Base-by-base conservation (phyloP, 2,797 vertebrate genomes). In the Sphenodon punctatus region DNA sequence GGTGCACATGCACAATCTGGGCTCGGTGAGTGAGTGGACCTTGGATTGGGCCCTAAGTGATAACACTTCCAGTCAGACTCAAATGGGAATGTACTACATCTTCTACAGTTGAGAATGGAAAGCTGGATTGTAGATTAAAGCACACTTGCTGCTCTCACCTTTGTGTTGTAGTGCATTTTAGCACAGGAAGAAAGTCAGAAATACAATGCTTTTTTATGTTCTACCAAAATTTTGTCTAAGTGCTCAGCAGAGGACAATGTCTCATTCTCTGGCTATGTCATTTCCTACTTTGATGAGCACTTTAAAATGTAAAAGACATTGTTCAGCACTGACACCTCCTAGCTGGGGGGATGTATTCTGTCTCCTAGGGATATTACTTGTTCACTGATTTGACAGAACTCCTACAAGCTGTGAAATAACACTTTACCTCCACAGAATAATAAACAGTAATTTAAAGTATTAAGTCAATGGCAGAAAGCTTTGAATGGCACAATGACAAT, bases 371-470 rank as follows among this genome's bases (percentile, higher is more conserved):
- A 91, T 89, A 91, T 90, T 91, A 84, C 90, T 92, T 78, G 58
- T 80, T 92, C 66, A 56, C 75, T 86, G 86, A 83, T 89, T 90
- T 92, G 90, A 94, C 92, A 94, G 92, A 93, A 75, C 78, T 10
- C 93, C 93, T 86, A 94, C 92, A 58, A 48, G 25, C 78, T 86
- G 41, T 48, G 51, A 93, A 94, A 86, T 88, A 92, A 88, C 67
- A 88, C 87, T 93, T 94, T 91, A 91, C 82, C 86, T 92, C 48
- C 78, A 82, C 75, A 75, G 88, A 94, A 92, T 93, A 92, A 95
- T 92, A 95, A 95, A 95, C 80, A 94, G 82, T 78, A 82, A 87
- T 91, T 91, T 92, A 77, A 91, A 94, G 86, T 94, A 93, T 90
- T 88, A 90, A 86, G 64, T 84, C 68, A 63, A 73, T 75, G 68